These are phyloP conservation scores for Plusia festucae DNA, from an alignment of 2,888 invertebrate species.

Conservation along the genomic window DNA sequence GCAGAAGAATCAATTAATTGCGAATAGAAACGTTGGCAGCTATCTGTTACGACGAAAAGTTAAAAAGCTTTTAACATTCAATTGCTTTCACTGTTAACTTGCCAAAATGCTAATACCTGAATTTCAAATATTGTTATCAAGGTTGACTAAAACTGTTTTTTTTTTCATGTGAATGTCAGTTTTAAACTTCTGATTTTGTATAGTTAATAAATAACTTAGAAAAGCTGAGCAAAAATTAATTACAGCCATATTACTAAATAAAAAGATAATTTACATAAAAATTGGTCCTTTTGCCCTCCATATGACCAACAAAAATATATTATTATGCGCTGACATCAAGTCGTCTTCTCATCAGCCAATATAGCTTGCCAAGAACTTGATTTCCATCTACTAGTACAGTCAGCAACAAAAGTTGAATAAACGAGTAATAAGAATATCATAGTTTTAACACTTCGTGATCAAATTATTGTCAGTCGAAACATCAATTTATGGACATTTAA, in stretches of 20 bases:
- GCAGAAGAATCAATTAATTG: background rate
- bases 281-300: background rate
- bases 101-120: background rate
- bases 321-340: no score
- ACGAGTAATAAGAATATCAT: no score
- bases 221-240: no score
- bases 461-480: no score
- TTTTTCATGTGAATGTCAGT: background rate
- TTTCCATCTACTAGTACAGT: no score
- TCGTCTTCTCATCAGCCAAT: no score
- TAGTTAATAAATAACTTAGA: background rate
- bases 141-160: background rate
- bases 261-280: background rate
- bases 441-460: no score
- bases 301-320: background rate
- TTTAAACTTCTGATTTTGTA: background rate
- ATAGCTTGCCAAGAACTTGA: no score
- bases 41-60: background rate
- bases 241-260: background rate
- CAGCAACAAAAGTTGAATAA: no score
- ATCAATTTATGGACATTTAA: no score
- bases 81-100: background rate
- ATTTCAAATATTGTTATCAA: background rate
- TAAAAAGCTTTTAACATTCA: conserved; percentile 1
- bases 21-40: conserved; percentile 2